phyloP scores from a whole-genome alignment of 1,140 invertebrate species.

The Diachasmimorpha longicaudata region DNA sequence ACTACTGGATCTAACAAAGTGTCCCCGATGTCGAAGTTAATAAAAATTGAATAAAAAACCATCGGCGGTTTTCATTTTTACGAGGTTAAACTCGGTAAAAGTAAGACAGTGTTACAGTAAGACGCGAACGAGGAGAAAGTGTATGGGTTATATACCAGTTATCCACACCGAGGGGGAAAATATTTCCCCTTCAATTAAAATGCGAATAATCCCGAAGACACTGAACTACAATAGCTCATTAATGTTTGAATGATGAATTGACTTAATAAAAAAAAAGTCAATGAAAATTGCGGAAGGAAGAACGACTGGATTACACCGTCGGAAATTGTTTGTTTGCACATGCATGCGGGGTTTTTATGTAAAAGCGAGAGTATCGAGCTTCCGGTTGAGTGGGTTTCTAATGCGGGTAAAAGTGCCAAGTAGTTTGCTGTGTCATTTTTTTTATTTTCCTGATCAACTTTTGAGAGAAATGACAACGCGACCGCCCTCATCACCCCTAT shows the following conservation, averaged over 20 bases:
- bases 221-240: background rate
- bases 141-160: background rate
- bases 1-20: background rate
- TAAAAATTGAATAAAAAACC: background rate
- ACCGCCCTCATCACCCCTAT: too few relatives aligned
- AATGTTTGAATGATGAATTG: background rate
- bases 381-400: constrained; percentile 5
- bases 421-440: background rate
- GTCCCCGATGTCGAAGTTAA: background rate
- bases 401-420: background rate
- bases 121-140: background rate
- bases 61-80: background rate
- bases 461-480: background rate
- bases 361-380: constrained; percentile 1
- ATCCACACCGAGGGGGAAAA: background rate
- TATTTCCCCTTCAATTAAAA: background rate
- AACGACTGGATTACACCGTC: background rate
- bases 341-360: background rate
- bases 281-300: background rate
- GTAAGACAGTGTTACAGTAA: background rate
- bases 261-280: background rate
- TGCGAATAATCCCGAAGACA: background rate
- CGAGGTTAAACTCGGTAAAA: background rate
- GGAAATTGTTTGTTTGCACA: background rate
- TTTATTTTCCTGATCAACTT: background rate